Evolutionary conservation across 2,113 vertebrate genomes (phyloP).

Genomic region (Paramisgurnus dabryanus): DNA sequence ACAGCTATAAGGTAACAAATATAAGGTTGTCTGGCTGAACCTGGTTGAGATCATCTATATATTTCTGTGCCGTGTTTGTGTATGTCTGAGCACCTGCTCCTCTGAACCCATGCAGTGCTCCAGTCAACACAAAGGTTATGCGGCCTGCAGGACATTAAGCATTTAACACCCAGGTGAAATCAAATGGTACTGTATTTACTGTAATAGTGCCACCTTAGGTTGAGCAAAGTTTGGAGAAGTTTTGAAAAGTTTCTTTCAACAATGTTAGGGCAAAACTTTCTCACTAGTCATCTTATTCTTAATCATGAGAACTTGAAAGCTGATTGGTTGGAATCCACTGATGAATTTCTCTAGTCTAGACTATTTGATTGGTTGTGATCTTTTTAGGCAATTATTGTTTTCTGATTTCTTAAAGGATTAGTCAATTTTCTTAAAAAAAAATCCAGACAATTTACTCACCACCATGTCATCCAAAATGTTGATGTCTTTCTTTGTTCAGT

Average conservation of each 20-base stretch:
- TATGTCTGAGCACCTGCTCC: slow-evolving; percentile 1
- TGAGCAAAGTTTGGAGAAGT: slow-evolving; percentile 2
- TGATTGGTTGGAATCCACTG: background rate
- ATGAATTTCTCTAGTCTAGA: background rate
- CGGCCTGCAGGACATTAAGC: slow-evolving; percentile 26
- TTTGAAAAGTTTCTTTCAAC: slow-evolving; percentile 9
- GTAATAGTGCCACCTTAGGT: background rate
- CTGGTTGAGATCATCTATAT: background rate
- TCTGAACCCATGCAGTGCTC: slow-evolving; percentile 6
- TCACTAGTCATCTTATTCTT: too few relatives aligned
- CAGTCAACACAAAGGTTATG: slow-evolving; percentile 19
- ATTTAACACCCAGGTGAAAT: slow-evolving; percentile 33
- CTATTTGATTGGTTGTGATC: background rate
- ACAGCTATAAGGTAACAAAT: slow-evolving; percentile 16
- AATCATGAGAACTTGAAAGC: background rate
- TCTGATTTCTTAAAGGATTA: too few relatives aligned
- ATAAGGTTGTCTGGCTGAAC: slow-evolving; percentile 23
- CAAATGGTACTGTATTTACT: slow-evolving; percentile 1
- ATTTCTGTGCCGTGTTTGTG: background rate
- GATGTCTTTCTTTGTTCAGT: too few relatives aligned
- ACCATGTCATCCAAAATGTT: too few relatives aligned
- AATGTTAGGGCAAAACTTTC: background rate
- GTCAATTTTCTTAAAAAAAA: too few relatives aligned
- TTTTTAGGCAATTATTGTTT: too few relatives aligned
- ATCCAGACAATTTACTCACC: too few relatives aligned